These are phyloP conservation scores for Pterocles gutturalis DNA, from an alignment of 2,113 vertebrate species.

Conservation along the genomic window DNA sequence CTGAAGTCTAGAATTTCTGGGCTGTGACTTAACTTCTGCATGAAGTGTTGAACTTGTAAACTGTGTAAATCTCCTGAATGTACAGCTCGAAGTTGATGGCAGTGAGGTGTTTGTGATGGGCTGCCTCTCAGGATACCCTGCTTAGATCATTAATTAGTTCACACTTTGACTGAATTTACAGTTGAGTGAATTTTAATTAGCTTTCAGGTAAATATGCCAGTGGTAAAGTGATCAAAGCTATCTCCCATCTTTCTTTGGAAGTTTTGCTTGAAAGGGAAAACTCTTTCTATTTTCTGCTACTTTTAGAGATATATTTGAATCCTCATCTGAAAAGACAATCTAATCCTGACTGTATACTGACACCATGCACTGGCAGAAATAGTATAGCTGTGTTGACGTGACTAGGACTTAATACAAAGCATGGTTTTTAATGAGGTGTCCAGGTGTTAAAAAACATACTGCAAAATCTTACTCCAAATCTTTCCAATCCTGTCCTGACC, in stretches of 20 bases:
- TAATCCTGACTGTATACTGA: not conserved
- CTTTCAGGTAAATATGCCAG: not conserved
- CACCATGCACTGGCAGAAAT: not conserved
- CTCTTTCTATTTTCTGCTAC: not conserved
- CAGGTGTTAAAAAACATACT: not conserved
- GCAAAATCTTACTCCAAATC: not conserved
- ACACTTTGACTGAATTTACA: not conserved
- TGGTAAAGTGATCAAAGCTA: not conserved
- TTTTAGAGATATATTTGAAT: not conserved
- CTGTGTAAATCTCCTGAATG: not conserved
- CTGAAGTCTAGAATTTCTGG: not conserved
- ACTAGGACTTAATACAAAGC: not conserved
- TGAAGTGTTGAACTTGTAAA: not conserved
- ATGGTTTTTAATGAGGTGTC: not conserved
- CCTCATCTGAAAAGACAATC: not conserved
- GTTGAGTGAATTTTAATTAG: slow-evolving; percentile 60
- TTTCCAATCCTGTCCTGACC: not conserved
- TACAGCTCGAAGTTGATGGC: not conserved
- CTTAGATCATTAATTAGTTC: slow-evolving; percentile 48
- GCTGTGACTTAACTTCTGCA: not conserved
- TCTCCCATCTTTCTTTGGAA: not conserved
- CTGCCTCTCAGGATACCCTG: not conserved
- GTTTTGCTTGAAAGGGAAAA: not conserved
- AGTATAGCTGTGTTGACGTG: not conserved
- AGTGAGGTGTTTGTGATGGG: not conserved